Conservation (phyloP, 2,888 invertebrate species). For the Drosophila robusta region DNA sequence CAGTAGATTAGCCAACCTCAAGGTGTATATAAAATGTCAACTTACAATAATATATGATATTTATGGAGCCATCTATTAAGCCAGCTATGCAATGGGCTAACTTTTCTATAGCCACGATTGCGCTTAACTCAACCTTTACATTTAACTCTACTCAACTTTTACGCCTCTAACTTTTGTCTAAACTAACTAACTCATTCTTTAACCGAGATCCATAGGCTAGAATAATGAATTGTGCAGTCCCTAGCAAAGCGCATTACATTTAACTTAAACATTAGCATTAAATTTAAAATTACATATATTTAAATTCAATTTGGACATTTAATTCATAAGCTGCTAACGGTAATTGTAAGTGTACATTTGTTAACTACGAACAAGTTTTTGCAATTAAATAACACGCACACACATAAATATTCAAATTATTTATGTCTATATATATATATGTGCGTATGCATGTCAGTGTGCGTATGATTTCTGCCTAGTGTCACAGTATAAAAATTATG, state of each 20-base stretch:
- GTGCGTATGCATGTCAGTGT: constrained; percentile 27
- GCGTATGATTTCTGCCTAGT: constrained; percentile 47
- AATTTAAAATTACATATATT: constrained; percentile 30
- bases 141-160: constrained; percentile 32
- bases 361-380: constrained; percentile 68
- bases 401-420: constrained; percentile 36
- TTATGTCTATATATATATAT: constrained; percentile 31
- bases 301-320: constrained; percentile 38
- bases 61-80: constrained; percentile 11
- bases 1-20: constrained; percentile 22
- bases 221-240: constrained; percentile 73
- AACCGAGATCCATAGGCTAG: constrained; percentile 70
- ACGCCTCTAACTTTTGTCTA: constrained; percentile 38
- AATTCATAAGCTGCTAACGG: constrained; percentile 59
- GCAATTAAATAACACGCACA: constrained; percentile 38
- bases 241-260: constrained; percentile 39
- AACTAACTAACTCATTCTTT: constrained; percentile 32
- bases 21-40: constrained; percentile 53
- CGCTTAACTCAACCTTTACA: constrained; percentile 18
- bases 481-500: constrained; percentile 13
- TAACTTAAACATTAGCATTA: constrained; percentile 35
- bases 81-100: constrained; percentile 4
- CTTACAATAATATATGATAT: constrained; percentile 26
- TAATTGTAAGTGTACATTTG: constrained; percentile 74
- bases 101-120: constrained; percentile 5